Conservation (phyloP, 2,113 vertebrate species). For the Hemichromis elongatus region DNA sequence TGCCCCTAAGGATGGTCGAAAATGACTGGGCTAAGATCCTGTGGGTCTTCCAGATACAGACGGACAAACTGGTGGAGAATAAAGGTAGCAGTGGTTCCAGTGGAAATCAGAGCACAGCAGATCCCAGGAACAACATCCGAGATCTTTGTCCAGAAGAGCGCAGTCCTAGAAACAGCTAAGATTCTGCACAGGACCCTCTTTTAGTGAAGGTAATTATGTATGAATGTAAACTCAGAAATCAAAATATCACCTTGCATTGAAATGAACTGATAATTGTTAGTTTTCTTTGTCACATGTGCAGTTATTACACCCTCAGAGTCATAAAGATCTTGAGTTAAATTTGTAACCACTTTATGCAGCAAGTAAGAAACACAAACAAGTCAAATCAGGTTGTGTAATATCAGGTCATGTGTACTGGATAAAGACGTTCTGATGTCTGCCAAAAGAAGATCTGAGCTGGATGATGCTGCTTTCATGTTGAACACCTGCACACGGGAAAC, state of each 20-base stretch:
- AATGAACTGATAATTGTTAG: background rate
- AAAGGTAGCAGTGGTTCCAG: background rate
- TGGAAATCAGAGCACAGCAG: fast-evolving
- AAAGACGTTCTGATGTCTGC: background rate
- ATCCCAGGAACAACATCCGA: background rate
- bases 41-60: background rate
- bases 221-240: background rate
- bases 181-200: fast-evolving
- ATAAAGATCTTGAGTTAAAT: background rate
- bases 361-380: background rate
- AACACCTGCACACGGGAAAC: background rate
- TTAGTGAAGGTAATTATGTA: background rate
- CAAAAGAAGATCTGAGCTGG: background rate
- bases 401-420: background rate
- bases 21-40: background rate
- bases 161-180: background rate
- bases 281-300: background rate
- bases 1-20: background rate
- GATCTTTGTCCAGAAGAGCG: background rate
- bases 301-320: background rate
- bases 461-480: background rate
- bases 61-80: fast-evolving
- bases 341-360: background rate
- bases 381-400: background rate
- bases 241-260: background rate